Percentiles rank a stretch among this genome's conserved stretches.
Conservation (phyloP, 2,113 vertebrate species). For the Leucopsar rothschildi region DNA sequence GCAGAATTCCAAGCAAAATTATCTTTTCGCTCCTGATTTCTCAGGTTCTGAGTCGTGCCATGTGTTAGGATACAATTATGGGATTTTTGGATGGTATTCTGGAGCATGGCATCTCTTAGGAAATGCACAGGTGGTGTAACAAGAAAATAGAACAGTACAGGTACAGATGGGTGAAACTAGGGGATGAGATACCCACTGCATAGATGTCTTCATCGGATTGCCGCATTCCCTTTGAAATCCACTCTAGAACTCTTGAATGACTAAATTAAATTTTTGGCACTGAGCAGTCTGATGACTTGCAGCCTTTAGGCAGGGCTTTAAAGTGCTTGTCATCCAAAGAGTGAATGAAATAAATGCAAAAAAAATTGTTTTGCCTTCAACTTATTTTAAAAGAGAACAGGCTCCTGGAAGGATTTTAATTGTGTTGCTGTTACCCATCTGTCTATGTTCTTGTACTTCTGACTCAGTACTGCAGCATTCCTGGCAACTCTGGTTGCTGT, state of each 20-base stretch:
- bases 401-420: conserved; percentile 27
- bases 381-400: conserved; percentile 10
- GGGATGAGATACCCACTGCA: neutral
- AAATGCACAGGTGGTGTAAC: rapidly evolving
- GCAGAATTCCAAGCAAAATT: neutral
- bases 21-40: neutral
- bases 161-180: neutral
- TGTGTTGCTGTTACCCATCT: neutral
- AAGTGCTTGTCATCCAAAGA: neutral
- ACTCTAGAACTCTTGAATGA: neutral
- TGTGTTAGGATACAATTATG: neutral
- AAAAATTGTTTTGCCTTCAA: neutral
- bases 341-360: neutral
- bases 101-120: neutral
- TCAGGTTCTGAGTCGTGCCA: neutral
- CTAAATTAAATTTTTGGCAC: neutral
- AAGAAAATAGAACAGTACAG: neutral
- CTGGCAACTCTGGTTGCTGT: neutral
- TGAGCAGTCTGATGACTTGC: neutral
- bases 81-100: neutral
- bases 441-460: neutral
- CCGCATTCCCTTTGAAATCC: neutral
- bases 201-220: neutral
- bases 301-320: neutral
- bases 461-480: neutral